Conservation (phyloP, 2,797 vertebrate genomes). For the Spondyliosoma cantharus region DNA sequence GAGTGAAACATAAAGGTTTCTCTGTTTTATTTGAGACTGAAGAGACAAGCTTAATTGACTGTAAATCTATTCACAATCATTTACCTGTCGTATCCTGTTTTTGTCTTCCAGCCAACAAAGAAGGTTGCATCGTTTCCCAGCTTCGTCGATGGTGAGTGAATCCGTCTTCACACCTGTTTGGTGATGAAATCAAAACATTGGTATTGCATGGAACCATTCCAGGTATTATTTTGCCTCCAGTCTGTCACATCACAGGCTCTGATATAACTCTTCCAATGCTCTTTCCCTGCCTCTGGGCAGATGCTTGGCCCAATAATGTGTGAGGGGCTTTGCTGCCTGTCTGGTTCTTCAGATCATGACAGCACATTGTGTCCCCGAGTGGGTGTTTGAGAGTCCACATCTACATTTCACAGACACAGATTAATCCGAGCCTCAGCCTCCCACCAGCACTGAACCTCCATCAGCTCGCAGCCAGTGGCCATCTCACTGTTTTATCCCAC, state of each 20-base stretch:
- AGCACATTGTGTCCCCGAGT: constrained; percentile 62
- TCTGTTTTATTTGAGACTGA: constrained; percentile 10
- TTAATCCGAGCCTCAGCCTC: constrained; percentile 63
- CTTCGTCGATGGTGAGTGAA: constrained; percentile 97
- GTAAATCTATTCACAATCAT: constrained; percentile 21
- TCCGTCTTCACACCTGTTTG: constrained; percentile 51
- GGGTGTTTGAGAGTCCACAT: constrained; percentile 70
- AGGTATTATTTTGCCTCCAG: constrained; percentile 15
- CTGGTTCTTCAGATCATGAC: constrained; percentile 62
- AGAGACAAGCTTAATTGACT: constrained; percentile 6
- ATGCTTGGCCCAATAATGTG: constrained; percentile 48
- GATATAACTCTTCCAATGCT: constrained; percentile 13
- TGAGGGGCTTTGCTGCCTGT: constrained; percentile 47
- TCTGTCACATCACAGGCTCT: constrained; percentile 15
- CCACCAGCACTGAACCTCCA: constrained; percentile 45
- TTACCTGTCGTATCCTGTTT: constrained; percentile 31
- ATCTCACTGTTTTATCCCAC: constrained; percentile 47
- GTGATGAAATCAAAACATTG: constrained; percentile 59
- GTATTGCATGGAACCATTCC: constrained; percentile 43
- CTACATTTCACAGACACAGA: constrained; percentile 75
- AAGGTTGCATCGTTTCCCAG: constrained; percentile 96
- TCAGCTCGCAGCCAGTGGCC: constrained; percentile 60
- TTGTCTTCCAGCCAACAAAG: constrained; percentile 89
- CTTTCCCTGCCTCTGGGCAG: constrained; percentile 41
- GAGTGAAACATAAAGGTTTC: neutral